Conservation (phyloP, 2,113 vertebrate species). For the Vidua macroura region DNA sequence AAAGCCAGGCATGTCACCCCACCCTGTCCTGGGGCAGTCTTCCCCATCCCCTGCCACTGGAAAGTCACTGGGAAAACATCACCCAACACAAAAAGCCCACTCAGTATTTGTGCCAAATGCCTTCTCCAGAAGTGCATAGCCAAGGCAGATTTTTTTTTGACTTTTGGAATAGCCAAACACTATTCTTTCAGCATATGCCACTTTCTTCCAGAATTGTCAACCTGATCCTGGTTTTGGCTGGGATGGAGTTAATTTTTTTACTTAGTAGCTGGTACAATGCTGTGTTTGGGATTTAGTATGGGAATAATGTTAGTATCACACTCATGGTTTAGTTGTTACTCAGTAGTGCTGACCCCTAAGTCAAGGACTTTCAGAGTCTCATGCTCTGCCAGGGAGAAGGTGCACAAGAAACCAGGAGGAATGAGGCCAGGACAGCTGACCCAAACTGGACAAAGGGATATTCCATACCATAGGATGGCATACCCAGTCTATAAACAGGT, state of each 20-base stretch:
- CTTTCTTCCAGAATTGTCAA: background rate
- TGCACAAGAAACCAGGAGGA: background rate
- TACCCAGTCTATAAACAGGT: background rate
- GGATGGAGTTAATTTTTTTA: background rate
- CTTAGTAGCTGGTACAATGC: background rate
- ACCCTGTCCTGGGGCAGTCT: background rate
- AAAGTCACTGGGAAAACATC: background rate
- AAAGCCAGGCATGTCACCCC: background rate
- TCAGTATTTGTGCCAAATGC: background rate
- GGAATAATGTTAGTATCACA: background rate
- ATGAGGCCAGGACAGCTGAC: background rate
- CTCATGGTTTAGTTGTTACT: background rate
- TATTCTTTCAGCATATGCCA: background rate
- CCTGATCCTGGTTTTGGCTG: background rate
- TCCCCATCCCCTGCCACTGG: background rate
- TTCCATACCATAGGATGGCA: background rate
- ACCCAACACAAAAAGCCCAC: background rate
- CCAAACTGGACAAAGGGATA: background rate
- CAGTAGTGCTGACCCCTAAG: background rate
- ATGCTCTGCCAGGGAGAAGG: background rate
- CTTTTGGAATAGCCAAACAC: background rate
- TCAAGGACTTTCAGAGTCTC: background rate
- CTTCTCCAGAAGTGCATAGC: background rate
- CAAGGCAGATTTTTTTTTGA: background rate
- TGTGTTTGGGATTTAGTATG: background rate